Evolutionary conservation across 2,113 vertebrate genomes (phyloP).

Genomic region (Eurypyga helias): DNA sequence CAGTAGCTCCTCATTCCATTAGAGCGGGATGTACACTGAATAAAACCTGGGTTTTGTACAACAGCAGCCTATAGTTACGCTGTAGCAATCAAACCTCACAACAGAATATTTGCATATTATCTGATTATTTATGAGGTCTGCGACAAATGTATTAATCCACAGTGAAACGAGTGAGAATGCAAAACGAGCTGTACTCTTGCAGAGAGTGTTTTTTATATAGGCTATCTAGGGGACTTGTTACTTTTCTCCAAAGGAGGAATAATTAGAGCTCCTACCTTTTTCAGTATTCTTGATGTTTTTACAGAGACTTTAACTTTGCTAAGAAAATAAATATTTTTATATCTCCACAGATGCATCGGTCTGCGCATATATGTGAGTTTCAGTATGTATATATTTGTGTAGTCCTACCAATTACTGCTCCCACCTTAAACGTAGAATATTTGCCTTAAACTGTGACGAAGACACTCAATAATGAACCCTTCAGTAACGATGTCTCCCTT

Average conservation of each 20-base stretch:
- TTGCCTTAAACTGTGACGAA: neutral
- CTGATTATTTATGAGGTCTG: conserved; percentile 1
- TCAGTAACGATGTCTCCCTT: neutral
- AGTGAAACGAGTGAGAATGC: neutral
- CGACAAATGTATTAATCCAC: neutral
- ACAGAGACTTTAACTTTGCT: conserved; percentile 38
- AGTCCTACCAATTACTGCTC: neutral
- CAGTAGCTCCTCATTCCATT: neutral
- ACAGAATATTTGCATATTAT: neutral
- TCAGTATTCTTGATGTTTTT: conserved; percentile 37
- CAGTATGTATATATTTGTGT: neutral
- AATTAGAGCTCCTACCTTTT: conserved; percentile 17
- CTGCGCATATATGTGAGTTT: neutral
- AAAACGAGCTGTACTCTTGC: neutral
- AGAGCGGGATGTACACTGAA: neutral
- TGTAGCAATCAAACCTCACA: neutral
- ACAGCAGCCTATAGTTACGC: neutral
- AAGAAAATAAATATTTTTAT: conserved; percentile 55
- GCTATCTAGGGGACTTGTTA: neutral
- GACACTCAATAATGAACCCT: neutral
- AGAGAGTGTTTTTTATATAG: neutral
- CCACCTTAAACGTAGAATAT: neutral
- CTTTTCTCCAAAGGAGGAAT: conserved; percentile 64
- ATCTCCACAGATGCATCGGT: neutral
- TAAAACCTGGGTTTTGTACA: neutral